Percentiles rank a stretch among this genome's conserved stretches.
These are phyloP conservation scores for Aythya baeri DNA, from an alignment of 2,113 vertebrate species.

Conservation along the genomic window DNA sequence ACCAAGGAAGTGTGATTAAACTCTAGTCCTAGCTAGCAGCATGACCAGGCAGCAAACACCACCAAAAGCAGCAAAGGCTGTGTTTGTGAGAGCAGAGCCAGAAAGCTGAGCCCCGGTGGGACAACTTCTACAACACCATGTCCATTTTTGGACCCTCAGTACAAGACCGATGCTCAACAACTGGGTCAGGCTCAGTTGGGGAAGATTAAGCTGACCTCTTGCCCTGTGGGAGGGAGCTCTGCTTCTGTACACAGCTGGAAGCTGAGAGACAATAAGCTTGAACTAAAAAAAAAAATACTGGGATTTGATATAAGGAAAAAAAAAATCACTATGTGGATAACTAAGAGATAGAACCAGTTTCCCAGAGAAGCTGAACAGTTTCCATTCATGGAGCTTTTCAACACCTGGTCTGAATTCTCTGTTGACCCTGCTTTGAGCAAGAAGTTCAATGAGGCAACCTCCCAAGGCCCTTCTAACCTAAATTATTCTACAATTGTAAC, in stretches of 20 bases:
- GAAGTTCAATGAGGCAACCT: not conserved
- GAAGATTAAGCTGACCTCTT: not conserved
- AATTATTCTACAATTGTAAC: not conserved
- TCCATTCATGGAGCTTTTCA: not conserved
- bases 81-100: not conserved
- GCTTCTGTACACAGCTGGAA: not conserved
- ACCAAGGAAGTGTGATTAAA: not conserved
- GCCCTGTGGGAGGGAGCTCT: not conserved
- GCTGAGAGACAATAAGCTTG: not conserved
- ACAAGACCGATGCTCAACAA: not conserved
- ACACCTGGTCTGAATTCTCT: not conserved
- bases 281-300: not conserved
- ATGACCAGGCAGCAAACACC: rapidly evolving
- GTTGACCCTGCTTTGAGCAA: not conserved
- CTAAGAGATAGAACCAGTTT: not conserved
- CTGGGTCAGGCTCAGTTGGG: rapidly evolving
- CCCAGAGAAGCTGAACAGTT: not conserved
- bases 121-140: not conserved
- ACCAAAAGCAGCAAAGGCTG: not conserved
- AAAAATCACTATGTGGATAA: not conserved
- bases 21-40: not conserved
- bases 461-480: not conserved
- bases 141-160: not conserved
- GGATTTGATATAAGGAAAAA: not conserved
- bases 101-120: not conserved